Evolutionary conservation across 2,113 vertebrate genomes (phyloP).

Genomic region (Gymnogyps californianus): DNA sequence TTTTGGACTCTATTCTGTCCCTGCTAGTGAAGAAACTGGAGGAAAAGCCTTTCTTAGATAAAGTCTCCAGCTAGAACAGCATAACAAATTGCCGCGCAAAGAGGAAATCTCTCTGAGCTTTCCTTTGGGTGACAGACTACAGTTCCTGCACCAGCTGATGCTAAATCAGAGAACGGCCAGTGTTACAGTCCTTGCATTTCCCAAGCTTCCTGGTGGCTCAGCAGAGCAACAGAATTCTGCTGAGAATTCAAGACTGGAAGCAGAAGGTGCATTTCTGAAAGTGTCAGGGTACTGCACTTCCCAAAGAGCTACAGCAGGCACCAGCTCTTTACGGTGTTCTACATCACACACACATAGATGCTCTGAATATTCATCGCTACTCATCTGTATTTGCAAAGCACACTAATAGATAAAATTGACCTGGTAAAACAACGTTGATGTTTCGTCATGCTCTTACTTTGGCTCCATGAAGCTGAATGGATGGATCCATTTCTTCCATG

Average conservation of each 20-base stretch:
- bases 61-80: not conserved
- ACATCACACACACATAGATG: not conserved
- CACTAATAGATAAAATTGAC: not conserved
- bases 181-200: not conserved
- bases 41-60: not conserved
- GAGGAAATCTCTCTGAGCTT: not conserved
- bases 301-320: not conserved
- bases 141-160: not conserved
- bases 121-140: not conserved
- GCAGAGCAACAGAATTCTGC: not conserved
- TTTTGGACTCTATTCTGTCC: not conserved
- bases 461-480: conserved; percentile 90
- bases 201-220: not conserved
- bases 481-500: conserved; percentile 85
- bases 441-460: conserved; percentile 77
- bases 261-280: not conserved
- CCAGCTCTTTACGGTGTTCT: not conserved
- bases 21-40: not conserved
- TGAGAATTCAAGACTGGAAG: not conserved
- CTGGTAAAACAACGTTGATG: fast-evolving
- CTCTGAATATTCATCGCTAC: not conserved
- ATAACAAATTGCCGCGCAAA: not conserved
- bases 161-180: not conserved
- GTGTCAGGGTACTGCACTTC: not conserved
- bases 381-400: not conserved